These are phyloP conservation scores for Drosophila serrata DNA, from an alignment of 1,140 invertebrate species.

Conservation along the genomic window DNA sequence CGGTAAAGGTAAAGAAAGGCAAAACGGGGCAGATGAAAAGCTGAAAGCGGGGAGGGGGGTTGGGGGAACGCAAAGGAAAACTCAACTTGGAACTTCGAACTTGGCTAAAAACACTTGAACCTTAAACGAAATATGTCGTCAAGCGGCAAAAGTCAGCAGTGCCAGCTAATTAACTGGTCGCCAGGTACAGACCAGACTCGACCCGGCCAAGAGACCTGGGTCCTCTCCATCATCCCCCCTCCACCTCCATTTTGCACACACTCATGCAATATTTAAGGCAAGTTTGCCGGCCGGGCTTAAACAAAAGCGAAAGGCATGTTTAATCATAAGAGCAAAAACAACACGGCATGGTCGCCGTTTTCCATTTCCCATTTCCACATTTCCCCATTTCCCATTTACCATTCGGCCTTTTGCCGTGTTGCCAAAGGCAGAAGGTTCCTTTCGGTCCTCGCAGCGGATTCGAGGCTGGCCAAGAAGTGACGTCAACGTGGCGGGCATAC, in stretches of 20 bases:
- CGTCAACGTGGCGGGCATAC: conserved; percentile 59
- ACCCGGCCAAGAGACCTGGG: conserved; percentile 15
- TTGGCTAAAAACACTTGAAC: conserved; percentile 74
- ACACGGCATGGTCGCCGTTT: conserved; percentile 44
- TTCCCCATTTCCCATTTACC: conserved; percentile 30
- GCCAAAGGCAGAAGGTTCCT: conserved; percentile 45
- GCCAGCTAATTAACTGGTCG: conserved; percentile 79
- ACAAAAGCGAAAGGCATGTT: conserved; percentile 83
- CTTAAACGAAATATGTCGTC: conserved; percentile 79
- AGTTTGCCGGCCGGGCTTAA: conserved; percentile 70
- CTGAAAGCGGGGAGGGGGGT: not conserved
- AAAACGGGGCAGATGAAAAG: not conserved
- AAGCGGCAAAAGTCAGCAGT: conserved; percentile 77
- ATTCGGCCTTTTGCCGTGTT: conserved; percentile 31
- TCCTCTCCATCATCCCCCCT: no score
- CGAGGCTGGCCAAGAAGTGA: conserved; percentile 32
- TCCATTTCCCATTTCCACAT: conserved; percentile 28
- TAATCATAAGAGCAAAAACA: conserved; percentile 83
- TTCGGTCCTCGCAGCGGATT: conserved; percentile 41
- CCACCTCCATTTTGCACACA: not conserved
- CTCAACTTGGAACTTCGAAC: conserved; percentile 57
- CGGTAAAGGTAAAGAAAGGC: not conserved
- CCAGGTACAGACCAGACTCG: conserved; percentile 58
- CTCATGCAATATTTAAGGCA: conserved; percentile 79
- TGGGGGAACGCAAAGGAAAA: no score